Evolutionary conservation across 2,113 vertebrate species (phyloP).

Genomic region (Sturnus vulgaris): DNA sequence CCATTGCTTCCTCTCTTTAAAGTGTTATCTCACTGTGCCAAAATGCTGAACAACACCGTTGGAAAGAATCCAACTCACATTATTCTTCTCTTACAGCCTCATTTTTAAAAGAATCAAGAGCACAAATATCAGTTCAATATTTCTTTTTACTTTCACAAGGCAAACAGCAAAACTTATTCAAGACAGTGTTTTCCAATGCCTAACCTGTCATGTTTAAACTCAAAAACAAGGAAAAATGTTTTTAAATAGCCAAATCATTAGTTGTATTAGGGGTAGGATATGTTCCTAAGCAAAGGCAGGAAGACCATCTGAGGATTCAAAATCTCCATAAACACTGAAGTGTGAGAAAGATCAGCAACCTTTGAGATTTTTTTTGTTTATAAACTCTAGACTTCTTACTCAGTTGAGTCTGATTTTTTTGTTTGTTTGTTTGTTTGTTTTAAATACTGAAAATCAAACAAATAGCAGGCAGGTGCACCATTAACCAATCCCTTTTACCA

Average conservation of each 20-base stretch:
- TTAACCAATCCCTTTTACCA: neutral
- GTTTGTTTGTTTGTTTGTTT: neutral
- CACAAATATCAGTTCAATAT: neutral
- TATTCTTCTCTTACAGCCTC: neutral
- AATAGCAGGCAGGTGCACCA: neutral
- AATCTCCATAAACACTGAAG: neutral
- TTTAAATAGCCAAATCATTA: neutral
- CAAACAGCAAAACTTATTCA: neutral
- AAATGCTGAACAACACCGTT: neutral
- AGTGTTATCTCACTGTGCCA: neutral
- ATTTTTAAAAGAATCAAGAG: neutral
- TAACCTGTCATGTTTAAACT: neutral
- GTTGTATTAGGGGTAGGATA: neutral
- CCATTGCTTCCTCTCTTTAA: neutral
- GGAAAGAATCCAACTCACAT: neutral
- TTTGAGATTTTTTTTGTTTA: neutral
- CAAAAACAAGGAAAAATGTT: neutral
- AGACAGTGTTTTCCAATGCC: neutral
- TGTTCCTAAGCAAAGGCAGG: neutral
- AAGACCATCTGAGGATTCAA: neutral
- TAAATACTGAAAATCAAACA: neutral
- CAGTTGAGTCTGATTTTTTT: neutral
- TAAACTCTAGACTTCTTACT: neutral
- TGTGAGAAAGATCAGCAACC: neutral
- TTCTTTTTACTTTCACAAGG: neutral